Evolutionary conservation across 2,888 invertebrate genomes (phyloP).

Genomic region (Taenaris catops): DNA sequence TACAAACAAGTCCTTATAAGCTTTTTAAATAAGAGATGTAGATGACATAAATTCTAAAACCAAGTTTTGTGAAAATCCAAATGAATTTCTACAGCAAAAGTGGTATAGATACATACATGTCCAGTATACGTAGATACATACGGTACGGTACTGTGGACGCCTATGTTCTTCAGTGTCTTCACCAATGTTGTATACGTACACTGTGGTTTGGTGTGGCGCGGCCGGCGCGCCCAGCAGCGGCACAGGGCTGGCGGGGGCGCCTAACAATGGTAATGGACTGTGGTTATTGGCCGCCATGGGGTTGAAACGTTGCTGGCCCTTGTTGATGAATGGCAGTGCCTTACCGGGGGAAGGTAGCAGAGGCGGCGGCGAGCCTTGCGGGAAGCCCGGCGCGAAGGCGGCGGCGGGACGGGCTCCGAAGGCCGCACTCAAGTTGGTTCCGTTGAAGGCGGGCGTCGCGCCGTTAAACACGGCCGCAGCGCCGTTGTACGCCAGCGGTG

Average conservation of each 20-base stretch:
- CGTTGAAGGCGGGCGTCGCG: slow-evolving; percentile 56
- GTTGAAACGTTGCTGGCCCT: slow-evolving; percentile 73
- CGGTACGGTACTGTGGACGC: no score
- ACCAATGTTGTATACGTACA: slow-evolving; percentile 76
- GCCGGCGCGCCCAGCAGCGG: slow-evolving; percentile 59
- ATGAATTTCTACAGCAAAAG: no score
- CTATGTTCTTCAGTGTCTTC: slow-evolving; percentile 77
- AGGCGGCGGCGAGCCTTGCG: slow-evolving; percentile 68
- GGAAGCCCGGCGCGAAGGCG: slow-evolving; percentile 60
- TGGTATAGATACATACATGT: no score
- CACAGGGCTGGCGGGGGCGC: slow-evolving; percentile 66
- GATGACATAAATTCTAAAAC: no score
- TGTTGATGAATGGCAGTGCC: slow-evolving; percentile 73
- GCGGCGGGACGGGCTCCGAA: slow-evolving; percentile 60
- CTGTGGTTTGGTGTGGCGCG: slow-evolving; percentile 68
- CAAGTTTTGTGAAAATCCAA: no score
- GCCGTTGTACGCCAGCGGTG: slow-evolving; percentile 61
- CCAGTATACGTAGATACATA: no score
- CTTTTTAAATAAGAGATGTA: no score
- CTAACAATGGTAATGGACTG: slow-evolving; percentile 62
- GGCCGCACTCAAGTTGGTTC: slow-evolving; percentile 54
- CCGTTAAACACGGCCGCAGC: slow-evolving; percentile 64
- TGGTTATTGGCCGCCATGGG: slow-evolving; percentile 72
- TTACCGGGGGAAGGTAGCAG: slow-evolving; percentile 72
- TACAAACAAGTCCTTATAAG: no score